Evolutionary conservation across 1,140 invertebrate genomes (phyloP).

Genomic region (Neodiprion virginianus): DNA sequence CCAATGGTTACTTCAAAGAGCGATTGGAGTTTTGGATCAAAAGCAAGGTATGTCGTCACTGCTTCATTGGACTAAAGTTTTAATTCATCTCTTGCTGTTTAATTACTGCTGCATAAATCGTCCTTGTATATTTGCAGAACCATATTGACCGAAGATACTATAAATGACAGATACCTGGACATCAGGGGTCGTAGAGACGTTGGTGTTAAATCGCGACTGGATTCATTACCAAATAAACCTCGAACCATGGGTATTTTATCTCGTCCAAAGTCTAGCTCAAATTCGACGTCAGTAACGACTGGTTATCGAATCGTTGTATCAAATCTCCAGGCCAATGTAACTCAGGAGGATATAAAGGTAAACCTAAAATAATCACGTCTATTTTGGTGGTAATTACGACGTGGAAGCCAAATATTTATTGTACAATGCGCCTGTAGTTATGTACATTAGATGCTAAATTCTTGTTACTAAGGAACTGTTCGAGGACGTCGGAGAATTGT

Average conservation of each 20-base stretch:
- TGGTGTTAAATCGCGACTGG: conserved; percentile 60
- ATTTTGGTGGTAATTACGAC: background rate
- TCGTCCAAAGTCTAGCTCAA: conserved; percentile 57
- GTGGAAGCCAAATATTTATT: conserved; percentile 6
- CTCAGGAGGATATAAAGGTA: conserved; percentile 87
- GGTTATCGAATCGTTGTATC: conserved; percentile 85
- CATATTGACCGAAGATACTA: conserved; percentile 48
- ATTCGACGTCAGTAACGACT: conserved; percentile 51
- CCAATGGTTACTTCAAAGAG: conserved; percentile 37
- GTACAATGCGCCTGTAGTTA: background rate
- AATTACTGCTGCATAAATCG: background rate
- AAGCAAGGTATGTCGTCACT: conserved; percentile 42
- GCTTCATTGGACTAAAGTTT: background rate
- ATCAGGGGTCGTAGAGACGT: conserved; percentile 47
- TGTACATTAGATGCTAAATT: background rate
- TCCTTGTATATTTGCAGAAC: conserved; percentile 33
- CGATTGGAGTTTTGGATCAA: conserved; percentile 50
- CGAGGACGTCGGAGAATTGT: conserved; percentile 87
- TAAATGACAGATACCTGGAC: conserved; percentile 57
- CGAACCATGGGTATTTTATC: conserved; percentile 61
- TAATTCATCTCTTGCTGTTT: background rate
- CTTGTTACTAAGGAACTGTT: conserved; percentile 78
- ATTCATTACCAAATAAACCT: conserved; percentile 56
- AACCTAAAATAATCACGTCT: conserved; percentile 24
- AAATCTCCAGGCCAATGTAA: conserved; percentile 85